A percentile compares a stretch with the other conserved stretches of the same genome.
Evolutionary conservation across 2,113 vertebrate genomes (phyloP).

Genomic region (Elephantulus edwardii): DNA sequence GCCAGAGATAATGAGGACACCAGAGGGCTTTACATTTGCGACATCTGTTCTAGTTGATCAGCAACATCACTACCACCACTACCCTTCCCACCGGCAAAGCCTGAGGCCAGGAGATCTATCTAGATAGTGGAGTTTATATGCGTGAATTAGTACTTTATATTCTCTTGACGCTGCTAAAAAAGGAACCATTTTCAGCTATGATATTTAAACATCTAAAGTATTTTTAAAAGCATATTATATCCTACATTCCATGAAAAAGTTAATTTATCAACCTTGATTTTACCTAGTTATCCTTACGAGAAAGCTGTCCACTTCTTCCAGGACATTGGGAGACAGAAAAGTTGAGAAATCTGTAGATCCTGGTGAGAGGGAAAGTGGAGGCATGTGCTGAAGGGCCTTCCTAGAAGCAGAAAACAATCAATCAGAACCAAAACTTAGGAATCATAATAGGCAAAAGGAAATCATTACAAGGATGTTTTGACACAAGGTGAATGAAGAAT

Average conservation of each 20-base stretch:
- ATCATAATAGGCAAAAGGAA: background rate
- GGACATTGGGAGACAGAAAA: slow-evolving; percentile 95
- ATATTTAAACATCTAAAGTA: background rate
- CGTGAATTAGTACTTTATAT: slow-evolving; percentile 1
- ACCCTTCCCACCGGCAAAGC: background rate
- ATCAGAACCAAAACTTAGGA: background rate
- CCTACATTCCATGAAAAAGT: background rate
- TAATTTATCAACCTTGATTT: slow-evolving; percentile 19
- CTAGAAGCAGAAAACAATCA: slow-evolving; percentile 76
- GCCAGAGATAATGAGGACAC: background rate
- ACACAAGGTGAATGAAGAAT: no score
- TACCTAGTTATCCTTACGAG: slow-evolving; percentile 95
- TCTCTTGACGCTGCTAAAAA: slow-evolving; percentile 12
- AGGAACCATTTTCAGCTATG: background rate
- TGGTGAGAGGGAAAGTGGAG: slow-evolving; percentile 92
- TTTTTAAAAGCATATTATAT: background rate
- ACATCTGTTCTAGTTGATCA: background rate
- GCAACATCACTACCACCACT: background rate
- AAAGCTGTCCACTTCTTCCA: slow-evolving; percentile 97
- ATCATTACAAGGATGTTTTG: background rate
- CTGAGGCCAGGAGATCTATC: background rate
- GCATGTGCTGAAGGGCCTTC: slow-evolving; percentile 97
- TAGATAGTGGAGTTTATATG: background rate
- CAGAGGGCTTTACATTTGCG: background rate
- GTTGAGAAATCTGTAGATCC: slow-evolving; percentile 94